Percentiles rank a stretch among this genome's conserved stretches.
Conservation (phyloP, 2,113 vertebrate genomes). For the Alouatta palliata region DNA sequence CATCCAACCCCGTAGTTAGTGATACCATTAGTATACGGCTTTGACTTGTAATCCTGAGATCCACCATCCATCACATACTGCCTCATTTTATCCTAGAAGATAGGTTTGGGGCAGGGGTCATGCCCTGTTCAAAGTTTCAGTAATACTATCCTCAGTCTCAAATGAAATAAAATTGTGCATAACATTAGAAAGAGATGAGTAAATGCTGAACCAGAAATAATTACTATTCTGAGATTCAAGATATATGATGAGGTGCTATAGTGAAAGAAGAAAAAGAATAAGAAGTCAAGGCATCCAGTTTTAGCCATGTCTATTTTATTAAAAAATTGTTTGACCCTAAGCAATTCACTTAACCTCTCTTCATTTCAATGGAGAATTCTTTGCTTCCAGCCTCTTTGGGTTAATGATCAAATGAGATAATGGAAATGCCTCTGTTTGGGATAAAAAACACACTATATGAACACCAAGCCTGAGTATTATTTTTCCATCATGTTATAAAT, state of each 20-base stretch:
- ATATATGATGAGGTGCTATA: background rate
- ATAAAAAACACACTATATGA: background rate
- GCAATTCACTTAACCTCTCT: background rate
- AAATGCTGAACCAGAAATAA: background rate
- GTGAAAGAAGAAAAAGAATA: background rate
- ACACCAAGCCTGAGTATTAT: background rate
- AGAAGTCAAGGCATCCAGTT: background rate
- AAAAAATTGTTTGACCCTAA: background rate
- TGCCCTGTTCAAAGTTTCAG: background rate
- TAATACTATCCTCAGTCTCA: background rate
- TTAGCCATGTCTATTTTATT: slow-evolving; percentile 6
- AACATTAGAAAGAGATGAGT: background rate
- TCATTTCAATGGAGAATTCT: slow-evolving; percentile 23
- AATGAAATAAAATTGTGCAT: background rate
- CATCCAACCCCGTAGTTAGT: background rate
- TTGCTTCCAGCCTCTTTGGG: background rate
- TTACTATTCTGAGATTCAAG: background rate
- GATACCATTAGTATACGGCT: background rate
- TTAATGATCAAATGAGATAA: slow-evolving; percentile 32
- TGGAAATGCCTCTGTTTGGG: background rate
- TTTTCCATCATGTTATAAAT: slow-evolving; percentile 37
- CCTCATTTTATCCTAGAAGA: background rate
- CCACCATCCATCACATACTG: background rate
- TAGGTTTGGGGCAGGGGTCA: accelerated
- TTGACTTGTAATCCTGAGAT: background rate